Conservation (phyloP, 2,888 invertebrate species). For the Thera obeliscata region DNA sequence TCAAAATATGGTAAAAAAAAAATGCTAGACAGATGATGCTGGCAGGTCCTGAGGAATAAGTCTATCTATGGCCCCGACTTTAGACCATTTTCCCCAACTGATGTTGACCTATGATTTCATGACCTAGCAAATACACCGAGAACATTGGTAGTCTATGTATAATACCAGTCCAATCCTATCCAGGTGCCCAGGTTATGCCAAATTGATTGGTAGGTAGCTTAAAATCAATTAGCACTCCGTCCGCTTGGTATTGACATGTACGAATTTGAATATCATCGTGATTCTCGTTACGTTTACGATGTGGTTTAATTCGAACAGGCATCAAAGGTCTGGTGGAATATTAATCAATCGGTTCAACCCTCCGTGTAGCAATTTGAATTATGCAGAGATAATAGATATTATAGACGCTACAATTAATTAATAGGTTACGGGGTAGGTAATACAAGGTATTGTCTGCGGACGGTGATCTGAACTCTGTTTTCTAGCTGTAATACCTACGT, state of each 20-base stretch:
- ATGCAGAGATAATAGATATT: slow-evolving; percentile 20
- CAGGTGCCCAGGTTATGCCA: not conserved
- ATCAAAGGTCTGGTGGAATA: slow-evolving; percentile 36
- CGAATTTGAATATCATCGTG: slow-evolving; percentile 15
- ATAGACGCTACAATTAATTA: slow-evolving; percentile 6
- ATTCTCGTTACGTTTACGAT: slow-evolving; percentile 16
- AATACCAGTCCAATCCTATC: not conserved
- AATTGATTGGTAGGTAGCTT: slow-evolving; percentile 7
- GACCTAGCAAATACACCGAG: too few species aligned
- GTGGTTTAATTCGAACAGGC: slow-evolving; percentile 32
- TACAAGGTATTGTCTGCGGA: too few species aligned
- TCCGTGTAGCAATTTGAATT: slow-evolving; percentile 25
- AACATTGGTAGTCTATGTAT: not conserved
- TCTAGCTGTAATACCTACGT: too few species aligned
- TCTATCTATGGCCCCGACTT: too few species aligned
- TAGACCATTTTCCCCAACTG: too few species aligned
- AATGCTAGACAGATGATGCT: too few species aligned
- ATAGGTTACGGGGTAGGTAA: slow-evolving; percentile 2
- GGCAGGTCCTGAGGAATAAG: too few species aligned
- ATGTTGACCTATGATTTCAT: too few species aligned
- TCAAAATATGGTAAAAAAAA: too few species aligned
- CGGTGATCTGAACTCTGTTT: too few species aligned
- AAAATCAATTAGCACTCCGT: slow-evolving; percentile 12
- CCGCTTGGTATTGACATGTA: slow-evolving; percentile 25
- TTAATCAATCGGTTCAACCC: slow-evolving; percentile 32